Evolutionary conservation across 2,113 vertebrate species (phyloP), one percentile per base, ranked within the genome.

Genomic region (Poeciliopsis retropinna): DNA sequence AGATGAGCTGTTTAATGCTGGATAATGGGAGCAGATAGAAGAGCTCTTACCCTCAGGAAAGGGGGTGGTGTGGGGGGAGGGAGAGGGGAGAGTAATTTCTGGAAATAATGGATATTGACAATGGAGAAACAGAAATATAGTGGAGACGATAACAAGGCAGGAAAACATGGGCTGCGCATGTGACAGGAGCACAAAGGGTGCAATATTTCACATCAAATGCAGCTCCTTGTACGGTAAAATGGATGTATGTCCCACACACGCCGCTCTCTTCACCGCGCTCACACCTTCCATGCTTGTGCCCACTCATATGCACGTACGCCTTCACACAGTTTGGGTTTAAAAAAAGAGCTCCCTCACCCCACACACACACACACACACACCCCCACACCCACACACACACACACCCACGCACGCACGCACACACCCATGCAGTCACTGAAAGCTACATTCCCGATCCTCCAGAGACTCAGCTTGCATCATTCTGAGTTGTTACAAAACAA

Each of bases 401-500:
- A 44, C 74, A 72, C 74, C 47, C 70, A 64, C 60, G 70, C 66
- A 67, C 34, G 14, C 39, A 0, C 32, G 9, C 34, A 12, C 34
- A 30, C 29, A 29, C 34, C 57, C 65, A 71, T 63, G 31, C 68
- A 73, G 39, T 66, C 78, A 44, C 66, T 73, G 72, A 79, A 60
- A 51, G 47, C 88, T 90, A 83, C 79, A 81, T 85, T 83, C 81
- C 76, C 82, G 67, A 47, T 75, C 79, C 77, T 77, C 84, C 70
- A 76, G 79, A 73, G 83, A 81, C 84, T 78, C 75, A 51, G 70
- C 85, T 80, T 72, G 78, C 84, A 84, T 90, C 90, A 84, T 83
- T 68, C 30, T 78, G 74, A 85, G 74, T 72, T 75, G 87, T 88
- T 87, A 87, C 83, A 81, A 90, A 91, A 92, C 89, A 81, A 91